phyloP scores from a whole-genome alignment of 2,113 vertebrate genomes.

The Pontoporia blainvillei region DNA sequence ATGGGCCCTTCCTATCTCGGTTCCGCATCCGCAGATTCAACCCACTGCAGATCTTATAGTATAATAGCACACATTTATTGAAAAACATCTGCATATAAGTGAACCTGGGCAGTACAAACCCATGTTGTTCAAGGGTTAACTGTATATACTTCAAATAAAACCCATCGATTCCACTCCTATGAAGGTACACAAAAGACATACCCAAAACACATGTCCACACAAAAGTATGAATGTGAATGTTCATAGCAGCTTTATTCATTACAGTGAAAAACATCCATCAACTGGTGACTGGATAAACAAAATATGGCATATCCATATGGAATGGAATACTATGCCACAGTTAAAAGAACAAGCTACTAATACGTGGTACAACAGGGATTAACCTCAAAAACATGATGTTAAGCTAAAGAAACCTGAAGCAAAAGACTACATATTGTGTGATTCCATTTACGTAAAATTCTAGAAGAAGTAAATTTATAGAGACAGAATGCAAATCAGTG shows the following conservation, averaged over 20 bases:
- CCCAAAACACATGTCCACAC: neutral
- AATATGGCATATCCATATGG: neutral
- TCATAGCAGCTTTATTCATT: neutral
- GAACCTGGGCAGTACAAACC: neutral
- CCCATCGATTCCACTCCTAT: neutral
- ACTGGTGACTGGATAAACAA: neutral
- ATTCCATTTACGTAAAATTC: neutral
- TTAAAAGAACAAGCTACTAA: neutral
- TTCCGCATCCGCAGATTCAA: neutral
- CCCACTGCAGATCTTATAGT: neutral
- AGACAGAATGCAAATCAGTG: neutral
- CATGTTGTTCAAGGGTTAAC: neutral
- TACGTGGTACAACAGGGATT: neutral
- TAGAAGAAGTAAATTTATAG: neutral
- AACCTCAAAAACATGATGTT: neutral
- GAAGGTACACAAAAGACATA: neutral
- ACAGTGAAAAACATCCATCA: neutral
- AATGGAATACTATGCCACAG: neutral
- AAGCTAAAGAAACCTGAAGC: neutral
- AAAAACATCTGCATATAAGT: neutral
- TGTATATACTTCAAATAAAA: neutral
- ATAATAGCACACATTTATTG: rapidly evolving
- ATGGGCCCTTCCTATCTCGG: neutral
- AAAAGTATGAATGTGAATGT: neutral
- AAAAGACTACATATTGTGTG: neutral